Evolutionary conservation across 2,888 invertebrate species (phyloP).

Genomic region (Lepidochrysops patricia): DNA sequence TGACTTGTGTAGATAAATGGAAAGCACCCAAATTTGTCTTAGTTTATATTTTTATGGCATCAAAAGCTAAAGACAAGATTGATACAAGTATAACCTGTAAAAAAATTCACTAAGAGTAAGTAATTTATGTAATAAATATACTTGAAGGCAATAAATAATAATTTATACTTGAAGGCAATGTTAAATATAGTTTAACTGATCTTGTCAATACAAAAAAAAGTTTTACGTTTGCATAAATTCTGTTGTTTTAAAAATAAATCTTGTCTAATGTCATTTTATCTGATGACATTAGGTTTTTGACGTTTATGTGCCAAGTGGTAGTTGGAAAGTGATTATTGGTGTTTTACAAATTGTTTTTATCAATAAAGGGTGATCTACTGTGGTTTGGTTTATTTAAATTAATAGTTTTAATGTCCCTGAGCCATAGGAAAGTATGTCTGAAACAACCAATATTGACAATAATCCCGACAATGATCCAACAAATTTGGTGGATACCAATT

Average conservation of each 20-base stretch:
- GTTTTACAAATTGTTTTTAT: slow-evolving; percentile 12
- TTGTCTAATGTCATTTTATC: background rate
- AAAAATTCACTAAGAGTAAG: too few relatives aligned
- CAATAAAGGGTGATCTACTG: slow-evolving; percentile 1
- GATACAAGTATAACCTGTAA: too few relatives aligned
- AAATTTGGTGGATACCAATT: slow-evolving; percentile 44
- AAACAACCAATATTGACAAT: slow-evolving; percentile 55
- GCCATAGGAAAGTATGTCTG: slow-evolving; percentile 54
- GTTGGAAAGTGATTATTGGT: slow-evolving; percentile 32
- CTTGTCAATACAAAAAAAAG: too few relatives aligned
- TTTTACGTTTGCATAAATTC: too few relatives aligned
- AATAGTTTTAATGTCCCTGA: slow-evolving; percentile 51
- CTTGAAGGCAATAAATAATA: too few relatives aligned
- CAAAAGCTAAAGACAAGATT: too few relatives aligned
- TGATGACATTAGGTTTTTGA: slow-evolving; percentile 9
- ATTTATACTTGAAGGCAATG: too few relatives aligned
- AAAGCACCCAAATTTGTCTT: too few relatives aligned
- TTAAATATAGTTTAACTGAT: too few relatives aligned
- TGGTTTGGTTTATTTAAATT: slow-evolving; percentile 12
- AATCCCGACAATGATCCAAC: slow-evolving; percentile 47
- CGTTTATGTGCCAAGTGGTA: slow-evolving; percentile 44
- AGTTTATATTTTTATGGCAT: too few relatives aligned
- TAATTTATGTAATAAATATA: too few relatives aligned
- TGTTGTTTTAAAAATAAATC: background rate
- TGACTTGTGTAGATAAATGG: too few relatives aligned